Base-by-base conservation (phyloP, 1,140 invertebrate genomes). In the Lanistes nyassanus region DNA sequence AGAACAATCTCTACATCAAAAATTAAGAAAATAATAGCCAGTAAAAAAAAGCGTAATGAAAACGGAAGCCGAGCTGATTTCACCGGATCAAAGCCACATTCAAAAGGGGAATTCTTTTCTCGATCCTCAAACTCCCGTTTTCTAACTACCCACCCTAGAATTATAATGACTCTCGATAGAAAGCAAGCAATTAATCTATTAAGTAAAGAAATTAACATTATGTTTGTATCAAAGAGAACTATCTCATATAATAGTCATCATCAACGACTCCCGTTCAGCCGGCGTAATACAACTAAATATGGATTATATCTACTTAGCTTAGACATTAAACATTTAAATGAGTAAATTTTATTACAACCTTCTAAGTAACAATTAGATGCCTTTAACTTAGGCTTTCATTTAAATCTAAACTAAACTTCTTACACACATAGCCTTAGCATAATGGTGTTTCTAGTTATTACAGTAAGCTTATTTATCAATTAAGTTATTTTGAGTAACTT, bases 1-100 rank as follows among this genome's bases (percentile, higher is more conserved):
- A 78, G 60, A 16, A 78, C 76, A 75, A 78, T 62, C 75, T 85
- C 84, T 42, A 85, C 81, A 51, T 78, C 76, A 58, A 78, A 78
- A 60, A 78, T 64, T 39, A 78, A 42, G 55, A 78, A 78, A 36
- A 78, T 74, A 67, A 78, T 62, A 6, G 72, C 76, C 7, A 78
- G 62, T 4, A 78, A 42, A 67, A 78, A 78, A 60, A 78, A 78
- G 0, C 76, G 76, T 7, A 73, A n/a, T 3, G 76, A 78, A 51
- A 78, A 78, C 1, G 76, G 76, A 31, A 78, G n/a, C 26, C 76
- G 76, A 39, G 76, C 73, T 31, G 47, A 58, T 23, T 55, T 76
- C 26, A 55, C 19, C 31, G 67, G 67, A 47, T 76, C 68, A 76
- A 76, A 76, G 7, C 75, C 69, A 62, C 75, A 76, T 36, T 76